Base-by-base conservation (phyloP, 2,888 invertebrate genomes). In the Muscina levida region DNA sequence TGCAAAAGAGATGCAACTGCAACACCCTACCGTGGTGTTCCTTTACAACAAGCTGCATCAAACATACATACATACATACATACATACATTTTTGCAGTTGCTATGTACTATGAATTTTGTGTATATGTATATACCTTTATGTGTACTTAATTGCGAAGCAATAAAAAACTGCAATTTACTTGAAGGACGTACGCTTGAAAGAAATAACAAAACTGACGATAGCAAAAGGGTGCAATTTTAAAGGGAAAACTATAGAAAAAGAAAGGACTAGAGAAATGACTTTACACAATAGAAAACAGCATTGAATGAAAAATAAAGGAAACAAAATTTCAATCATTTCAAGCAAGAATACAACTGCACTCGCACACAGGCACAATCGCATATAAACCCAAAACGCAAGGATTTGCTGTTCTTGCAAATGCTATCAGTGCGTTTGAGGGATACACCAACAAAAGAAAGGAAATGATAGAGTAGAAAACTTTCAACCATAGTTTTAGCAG, bases 81-180 rank as follows among this genome's bases (percentile, higher is more conserved):
- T 56, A 22, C 15, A 31, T 24, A 66, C 24, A 24, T 24, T 3
- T 42, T 51, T 56, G 44, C 13, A 4, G 11, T 3, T 19, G 24
- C 48, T 48, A 48, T 19, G 19, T 46, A 46, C 46, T 42, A 4
- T 42, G 48, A 42, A 37, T 46, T n/a, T 44, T 68, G 53, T 24
- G 22, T 24, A 8, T 56, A 37, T 17, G 39, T 39, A 39, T 67
- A n/a, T n/a, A 65, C n/a, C 10, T 46, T n/a, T 46, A 68, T 68
- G 53, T 56, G 26, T 88, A 87, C 87, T 87, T 88, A 88, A 88
- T 88, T 88, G 87, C 86, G 85, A 83, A 72, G 82, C 83, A 85
- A 86, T 87, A 87, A 88, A 87, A 87, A 86, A 77, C 85, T 86
- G 86, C 86, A 85, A 87, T 87, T 86, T 83, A 82, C 84, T 57